Evolutionary conservation across 2,888 invertebrate genomes (phyloP), one percentile per base, ranked within the genome.

Genomic region (Arrhopalites spinosus): DNA sequence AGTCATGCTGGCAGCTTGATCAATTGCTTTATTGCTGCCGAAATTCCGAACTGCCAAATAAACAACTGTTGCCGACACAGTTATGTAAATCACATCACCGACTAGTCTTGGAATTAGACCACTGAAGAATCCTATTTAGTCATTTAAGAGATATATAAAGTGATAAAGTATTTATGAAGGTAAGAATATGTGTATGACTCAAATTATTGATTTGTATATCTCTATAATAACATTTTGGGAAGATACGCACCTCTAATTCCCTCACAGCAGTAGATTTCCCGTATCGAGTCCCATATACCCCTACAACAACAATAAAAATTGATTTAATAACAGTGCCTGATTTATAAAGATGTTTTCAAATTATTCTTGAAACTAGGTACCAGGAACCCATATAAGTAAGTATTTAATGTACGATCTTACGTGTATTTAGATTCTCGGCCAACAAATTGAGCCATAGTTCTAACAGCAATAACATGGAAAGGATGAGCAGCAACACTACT

Each of bases 361-460:
- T n/a, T n/a, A n/a, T n/a, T n/a, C n/a, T n/a, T n/a, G n/a, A n/a
- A n/a, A n/a, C n/a, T n/a, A n/a, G n/a, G n/a, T n/a, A 50, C 11
- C n/a, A 29, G 7, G 17, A 25, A 7, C n/a, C 25, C 25, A 17
- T 13, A 23, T 59, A n/a, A 25, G 23, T n/a, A 15, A 59, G n/a
- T 59, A 50, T 64, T 64, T 27, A 25, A 25, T 20, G 15, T 61
- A 2, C 13, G 15, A 17, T 20, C 64, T 84, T 86, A 90, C 89
- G 84, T 86, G 85, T 96, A 97, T 84, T 91, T 89, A 73, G 90
- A 90, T 87, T 98, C 97, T 83, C 92, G 90, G 7, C 97, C 97
- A 79, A 98, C 90, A 87, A 97, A 96, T 84, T 97, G 95, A n/a
- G 96, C 96, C 93, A 98, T 96, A 89, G 93, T 93, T 84, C 98